phyloP scores from a whole-genome alignment of 2,888 invertebrate genomes.

The Phorcus lineatus region DNA sequence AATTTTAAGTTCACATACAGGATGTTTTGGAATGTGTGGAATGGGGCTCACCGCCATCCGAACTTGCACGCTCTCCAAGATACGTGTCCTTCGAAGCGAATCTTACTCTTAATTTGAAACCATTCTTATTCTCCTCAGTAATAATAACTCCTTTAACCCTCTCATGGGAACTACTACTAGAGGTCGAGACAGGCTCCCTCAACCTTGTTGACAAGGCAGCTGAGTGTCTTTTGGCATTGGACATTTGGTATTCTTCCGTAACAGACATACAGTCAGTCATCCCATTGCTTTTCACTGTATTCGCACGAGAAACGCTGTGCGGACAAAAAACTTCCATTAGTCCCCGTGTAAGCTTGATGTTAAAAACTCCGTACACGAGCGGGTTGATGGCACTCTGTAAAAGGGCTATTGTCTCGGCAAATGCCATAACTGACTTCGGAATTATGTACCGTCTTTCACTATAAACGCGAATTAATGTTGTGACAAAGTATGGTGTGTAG shows the following conservation, averaged over 20 bases:
- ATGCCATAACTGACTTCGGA: constrained; percentile 71
- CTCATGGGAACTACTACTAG: constrained; percentile 47
- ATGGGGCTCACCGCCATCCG: background rate
- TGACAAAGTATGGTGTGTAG: constrained; percentile 77
- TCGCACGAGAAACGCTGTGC: constrained; percentile 12
- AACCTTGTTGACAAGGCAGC: background rate
- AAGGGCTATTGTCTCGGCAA: constrained; percentile 73
- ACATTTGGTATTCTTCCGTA: constrained; percentile 30
- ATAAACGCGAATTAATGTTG: constrained; percentile 75
- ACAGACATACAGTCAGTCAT: constrained; percentile 45
- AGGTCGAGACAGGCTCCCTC: constrained; percentile 41
- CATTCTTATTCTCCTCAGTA: constrained; percentile 65
- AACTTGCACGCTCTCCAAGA: background rate
- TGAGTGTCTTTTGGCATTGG: background rate
- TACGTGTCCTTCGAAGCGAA: constrained; percentile 58
- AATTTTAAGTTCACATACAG: background rate
- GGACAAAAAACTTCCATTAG: constrained; percentile 63
- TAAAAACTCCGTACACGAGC: constrained; percentile 76
- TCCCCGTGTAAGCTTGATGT: constrained; percentile 68
- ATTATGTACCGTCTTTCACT: constrained; percentile 71
- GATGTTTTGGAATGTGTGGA: background rate
- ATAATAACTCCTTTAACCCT: constrained; percentile 43
- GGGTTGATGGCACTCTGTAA: constrained; percentile 76
- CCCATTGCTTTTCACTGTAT: constrained; percentile 37
- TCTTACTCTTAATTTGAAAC: constrained; percentile 62